Conservation (phyloP, 2,888 invertebrate genomes). For the Eristalinus aeneus region DNA sequence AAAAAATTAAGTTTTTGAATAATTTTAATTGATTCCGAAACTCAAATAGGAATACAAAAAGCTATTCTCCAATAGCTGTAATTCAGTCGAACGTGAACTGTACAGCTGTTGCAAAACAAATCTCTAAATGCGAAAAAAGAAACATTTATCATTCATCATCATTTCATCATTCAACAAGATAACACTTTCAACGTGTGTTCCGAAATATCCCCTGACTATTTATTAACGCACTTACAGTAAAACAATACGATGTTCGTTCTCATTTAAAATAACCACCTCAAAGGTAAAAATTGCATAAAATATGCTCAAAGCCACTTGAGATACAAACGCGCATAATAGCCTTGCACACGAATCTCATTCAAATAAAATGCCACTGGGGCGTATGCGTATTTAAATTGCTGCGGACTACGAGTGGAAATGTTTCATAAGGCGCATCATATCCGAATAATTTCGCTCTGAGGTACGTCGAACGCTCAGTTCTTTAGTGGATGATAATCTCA, state of each 20-base stretch:
- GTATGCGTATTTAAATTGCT: conserved; percentile 57
- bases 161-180: too few species aligned
- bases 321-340: conserved; percentile 25
- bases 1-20: too few species aligned
- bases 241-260: not conserved
- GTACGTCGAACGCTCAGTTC: conserved; percentile 36
- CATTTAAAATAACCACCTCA: not conserved
- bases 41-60: too few species aligned
- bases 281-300: conserved; percentile 4
- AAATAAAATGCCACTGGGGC: conserved; percentile 44
- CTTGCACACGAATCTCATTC: conserved; percentile 25
- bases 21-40: too few species aligned
- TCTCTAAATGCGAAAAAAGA: too few species aligned
- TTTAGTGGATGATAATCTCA: conserved; percentile 20
- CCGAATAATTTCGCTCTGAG: not conserved
- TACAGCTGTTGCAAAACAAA: too few species aligned
- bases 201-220: not conserved
- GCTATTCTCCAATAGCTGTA: too few species aligned
- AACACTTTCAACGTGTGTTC: not conserved
- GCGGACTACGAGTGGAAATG: conserved; percentile 26
- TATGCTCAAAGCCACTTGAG: conserved; percentile 40
- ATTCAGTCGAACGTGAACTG: too few species aligned
- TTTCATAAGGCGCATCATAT: conserved; percentile 16
- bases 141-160: too few species aligned
- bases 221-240: not conserved